A percentile compares a stretch with the other conserved stretches of the same genome.
These are phyloP conservation scores for Reticulitermes lucifugus DNA, from an alignment of 2,888 invertebrate species.

Conservation along the genomic window DNA sequence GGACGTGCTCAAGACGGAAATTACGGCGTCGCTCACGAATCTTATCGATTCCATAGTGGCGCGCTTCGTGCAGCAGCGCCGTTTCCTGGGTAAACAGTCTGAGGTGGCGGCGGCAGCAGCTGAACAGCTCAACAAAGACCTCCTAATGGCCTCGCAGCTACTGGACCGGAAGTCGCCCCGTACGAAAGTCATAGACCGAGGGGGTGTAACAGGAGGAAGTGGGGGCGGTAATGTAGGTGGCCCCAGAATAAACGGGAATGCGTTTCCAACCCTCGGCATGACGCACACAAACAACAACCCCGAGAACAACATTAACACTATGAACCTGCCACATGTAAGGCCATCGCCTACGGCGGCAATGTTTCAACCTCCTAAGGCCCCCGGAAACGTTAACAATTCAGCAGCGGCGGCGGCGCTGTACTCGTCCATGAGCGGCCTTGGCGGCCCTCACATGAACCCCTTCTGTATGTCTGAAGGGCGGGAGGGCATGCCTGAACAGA, in stretches of 20 bases:
- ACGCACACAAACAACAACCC: conserved; percentile 58
- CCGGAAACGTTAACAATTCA: conserved; percentile 66
- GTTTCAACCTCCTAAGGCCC: conserved; percentile 89
- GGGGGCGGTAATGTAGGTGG: conserved; percentile 49
- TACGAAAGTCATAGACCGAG: conserved; percentile 78
- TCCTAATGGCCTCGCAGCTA: conserved; percentile 83
- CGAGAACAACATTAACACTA: conserved; percentile 70
- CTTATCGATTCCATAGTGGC: conserved; percentile 90
- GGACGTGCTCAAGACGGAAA: conserved; percentile 91
- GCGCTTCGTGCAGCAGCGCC: conserved; percentile 84
- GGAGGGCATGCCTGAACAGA: conserved; percentile 79
- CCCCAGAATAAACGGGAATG: conserved; percentile 54
- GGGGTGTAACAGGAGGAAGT: conserved; percentile 55
- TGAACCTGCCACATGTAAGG: conserved; percentile 72
- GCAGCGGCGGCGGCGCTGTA: conserved; percentile 73
- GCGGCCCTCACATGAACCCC: conserved; percentile 64
- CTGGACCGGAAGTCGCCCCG: conserved; percentile 87
- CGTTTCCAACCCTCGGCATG: conserved; percentile 67
- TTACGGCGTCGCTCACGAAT: conserved; percentile 84
- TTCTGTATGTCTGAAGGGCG: conserved; percentile 71
- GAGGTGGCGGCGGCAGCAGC: conserved; percentile 81
- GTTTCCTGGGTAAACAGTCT: conserved; percentile 79
- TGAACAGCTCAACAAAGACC: conserved; percentile 87
- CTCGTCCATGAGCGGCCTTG: conserved; percentile 72
- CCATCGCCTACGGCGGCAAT: conserved; percentile 77